Base-by-base conservation (phyloP, 1,140 invertebrate genomes). In the Panagrolaimus sp. region DNA sequence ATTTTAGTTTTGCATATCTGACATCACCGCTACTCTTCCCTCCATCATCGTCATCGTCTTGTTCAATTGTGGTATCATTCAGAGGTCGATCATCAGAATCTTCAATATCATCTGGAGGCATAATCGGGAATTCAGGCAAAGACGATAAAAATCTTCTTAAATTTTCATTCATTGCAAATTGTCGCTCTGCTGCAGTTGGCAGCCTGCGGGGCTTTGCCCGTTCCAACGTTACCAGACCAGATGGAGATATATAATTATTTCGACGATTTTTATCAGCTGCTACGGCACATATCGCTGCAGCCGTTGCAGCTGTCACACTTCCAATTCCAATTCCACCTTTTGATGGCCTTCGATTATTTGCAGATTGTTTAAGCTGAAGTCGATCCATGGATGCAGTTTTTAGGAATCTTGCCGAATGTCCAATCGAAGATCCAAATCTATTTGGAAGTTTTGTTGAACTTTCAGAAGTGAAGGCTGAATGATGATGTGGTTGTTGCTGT, bases 371-470 rank as follows among this genome's bases (percentile, higher is more conserved):
- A 58, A n/a, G 3, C 3, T 24, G 47, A 15, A 58, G 52, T 5
- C 52, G 52, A 58, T 58, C 52, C 52, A 58, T 58, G 15, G 52
- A 58, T 24, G 52, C 17, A 26, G 52, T 58, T 58, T 58, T 58
- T 26, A 21, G 21, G 17, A 58, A 58, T 58, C 28, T 58, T 1
- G 52, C 21, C 1, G 52, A 28, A 28, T 26, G 28, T 5, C 52
- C 52, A 21, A 58, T 26, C 5, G 21, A 26, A 6, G 52, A 58
- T n/a, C 10, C 14, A 28, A 21, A 21, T 58, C 28, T 58, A 14
- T 28, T 21, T 1, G 52, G 28, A 12, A 28, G 52, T 8, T 21
- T 58, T 2, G 32, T 4, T 0, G 52, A 58, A 5, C 15, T 26
- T 58, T 58, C 52, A 10, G 52, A 58, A 4, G 52, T 17, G 0